Conservation (phyloP, 2,797 vertebrate species). For the Ataeniobius toweri region DNA sequence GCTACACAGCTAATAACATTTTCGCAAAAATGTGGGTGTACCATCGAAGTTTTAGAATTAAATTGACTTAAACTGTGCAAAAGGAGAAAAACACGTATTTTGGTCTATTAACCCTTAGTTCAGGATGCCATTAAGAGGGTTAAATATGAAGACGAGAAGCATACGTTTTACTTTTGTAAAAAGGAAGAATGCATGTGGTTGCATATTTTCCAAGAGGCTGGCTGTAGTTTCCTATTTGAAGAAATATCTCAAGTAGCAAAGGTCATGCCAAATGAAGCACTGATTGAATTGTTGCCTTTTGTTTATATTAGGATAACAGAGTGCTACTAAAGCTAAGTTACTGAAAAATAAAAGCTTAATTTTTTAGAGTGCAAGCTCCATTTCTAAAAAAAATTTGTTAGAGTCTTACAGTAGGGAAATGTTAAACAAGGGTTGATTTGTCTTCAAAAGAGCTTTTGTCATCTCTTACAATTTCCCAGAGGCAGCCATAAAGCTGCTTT, state of each 20-base stretch:
- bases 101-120: neutral
- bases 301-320: constrained; percentile 52
- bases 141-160: constrained; percentile 6
- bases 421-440: constrained; percentile 78
- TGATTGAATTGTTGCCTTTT: constrained; percentile 48
- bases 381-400: constrained; percentile 35
- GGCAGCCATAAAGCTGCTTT: constrained; percentile 72
- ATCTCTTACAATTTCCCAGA: constrained; percentile 74
- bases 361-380: constrained; percentile 38
- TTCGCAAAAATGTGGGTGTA: too few species aligned
- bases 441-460: constrained; percentile 78
- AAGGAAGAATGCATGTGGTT: constrained; percentile 9
- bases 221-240: neutral
- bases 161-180: constrained; percentile 13
- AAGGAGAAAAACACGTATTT: too few species aligned
- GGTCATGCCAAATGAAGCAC: constrained; percentile 24
- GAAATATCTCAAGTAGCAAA: constrained; percentile 31
- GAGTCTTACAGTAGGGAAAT: neutral
- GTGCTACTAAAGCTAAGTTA: constrained; percentile 42
- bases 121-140: neutral
- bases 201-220: constrained; percentile 10
- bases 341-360: constrained; percentile 30
- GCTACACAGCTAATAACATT: too few species aligned
- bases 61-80: too few species aligned
- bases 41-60: too few species aligned